Percentiles rank a stretch among this genome's conserved stretches.
phyloP scores from a whole-genome alignment of 2,113 vertebrate species.

The Nannobrachium achirus region DNA sequence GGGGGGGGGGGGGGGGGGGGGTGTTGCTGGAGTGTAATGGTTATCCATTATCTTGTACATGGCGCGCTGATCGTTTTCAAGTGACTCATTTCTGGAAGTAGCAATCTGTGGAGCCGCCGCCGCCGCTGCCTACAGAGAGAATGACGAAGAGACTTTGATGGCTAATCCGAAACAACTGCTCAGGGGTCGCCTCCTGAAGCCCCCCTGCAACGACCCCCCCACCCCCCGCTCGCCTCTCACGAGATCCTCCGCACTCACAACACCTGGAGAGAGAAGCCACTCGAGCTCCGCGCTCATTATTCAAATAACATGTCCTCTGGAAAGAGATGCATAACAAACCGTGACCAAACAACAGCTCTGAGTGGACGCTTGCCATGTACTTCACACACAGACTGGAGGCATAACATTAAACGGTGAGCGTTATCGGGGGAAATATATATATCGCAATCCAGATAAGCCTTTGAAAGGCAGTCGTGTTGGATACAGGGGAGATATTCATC shows the following conservation, averaged over 20 bases:
- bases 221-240: too few relatives aligned
- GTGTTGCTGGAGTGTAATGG: conserved; percentile 77
- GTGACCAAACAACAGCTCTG: conserved; percentile 21
- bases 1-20: conserved; percentile 30
- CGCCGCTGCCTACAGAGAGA: too few relatives aligned
- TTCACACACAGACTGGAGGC: conserved; percentile 30
- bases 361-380: conserved; percentile 66
- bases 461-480: too few relatives aligned
- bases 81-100: conserved; percentile 82
- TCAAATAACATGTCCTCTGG: conserved; percentile 72
- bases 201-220: too few relatives aligned
- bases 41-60: conserved; percentile 81
- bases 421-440: conserved; percentile 64
- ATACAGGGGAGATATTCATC: conserved; percentile 52
- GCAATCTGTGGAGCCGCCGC: conserved; percentile 74
- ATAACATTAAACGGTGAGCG: conserved; percentile 54
- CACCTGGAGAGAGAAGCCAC: conserved; percentile 53
- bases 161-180: conserved; percentile 81
- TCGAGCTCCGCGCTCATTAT: conserved; percentile 75
- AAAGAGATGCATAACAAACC: conserved; percentile 62
- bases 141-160: conserved; percentile 73
- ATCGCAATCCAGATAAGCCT: conserved; percentile 47
- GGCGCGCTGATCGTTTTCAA: conserved; percentile 78
- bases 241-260: conserved; percentile 56
- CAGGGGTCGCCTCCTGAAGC: conserved; percentile 70